Conservation (phyloP, 2,113 vertebrate genomes). For the Maylandia zebra region DNA sequence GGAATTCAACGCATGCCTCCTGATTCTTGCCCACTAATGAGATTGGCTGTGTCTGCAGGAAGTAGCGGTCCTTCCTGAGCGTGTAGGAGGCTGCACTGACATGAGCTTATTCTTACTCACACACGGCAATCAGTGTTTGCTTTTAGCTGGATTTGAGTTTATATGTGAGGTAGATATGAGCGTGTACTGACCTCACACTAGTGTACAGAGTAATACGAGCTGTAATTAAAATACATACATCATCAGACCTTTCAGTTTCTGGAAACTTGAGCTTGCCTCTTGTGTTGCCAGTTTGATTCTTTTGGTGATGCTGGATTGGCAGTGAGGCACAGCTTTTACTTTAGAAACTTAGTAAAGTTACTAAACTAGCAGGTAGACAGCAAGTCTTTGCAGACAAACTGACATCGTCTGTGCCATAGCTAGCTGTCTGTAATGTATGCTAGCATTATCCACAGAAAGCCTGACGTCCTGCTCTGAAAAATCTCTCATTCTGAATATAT, state of each 20-base stretch:
- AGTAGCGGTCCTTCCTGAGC: neutral
- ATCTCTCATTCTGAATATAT: neutral
- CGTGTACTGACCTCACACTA: neutral
- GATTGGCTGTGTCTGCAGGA: neutral
- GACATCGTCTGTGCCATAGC: neutral
- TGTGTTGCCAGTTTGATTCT: neutral
- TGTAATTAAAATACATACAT: neutral
- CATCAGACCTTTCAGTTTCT: neutral
- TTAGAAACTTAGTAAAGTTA: neutral
- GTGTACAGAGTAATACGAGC: neutral
- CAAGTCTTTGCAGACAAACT: neutral
- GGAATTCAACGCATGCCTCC: neutral
- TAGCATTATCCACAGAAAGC: neutral
- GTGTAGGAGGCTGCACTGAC: neutral
- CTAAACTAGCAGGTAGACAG: neutral
- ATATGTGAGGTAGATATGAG: neutral
- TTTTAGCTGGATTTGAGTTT: neutral
- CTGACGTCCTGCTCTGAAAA: neutral
- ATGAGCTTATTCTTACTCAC: neutral
- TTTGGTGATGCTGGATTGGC: neutral
- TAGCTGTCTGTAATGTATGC: neutral
- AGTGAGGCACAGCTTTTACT: neutral
- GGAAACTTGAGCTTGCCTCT: neutral
- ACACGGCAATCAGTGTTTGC: neutral
- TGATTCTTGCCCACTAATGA: neutral